Evolutionary conservation across 2,888 invertebrate genomes (phyloP), one percentile per base, ranked within the genome.

Genomic region (Orthosia gothica): DNA sequence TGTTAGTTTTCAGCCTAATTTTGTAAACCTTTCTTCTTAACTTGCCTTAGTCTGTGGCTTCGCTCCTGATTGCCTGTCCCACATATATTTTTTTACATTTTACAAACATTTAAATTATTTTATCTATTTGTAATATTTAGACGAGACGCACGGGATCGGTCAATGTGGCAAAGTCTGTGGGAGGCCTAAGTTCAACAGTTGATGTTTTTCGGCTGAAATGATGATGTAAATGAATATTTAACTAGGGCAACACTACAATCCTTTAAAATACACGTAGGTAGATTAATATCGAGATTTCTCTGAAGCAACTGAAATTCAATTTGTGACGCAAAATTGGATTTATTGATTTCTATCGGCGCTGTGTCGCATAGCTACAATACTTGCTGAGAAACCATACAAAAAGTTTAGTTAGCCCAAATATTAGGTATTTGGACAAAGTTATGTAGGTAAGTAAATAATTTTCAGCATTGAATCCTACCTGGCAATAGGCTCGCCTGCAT

Each of bases 331-430:
- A 66, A 66, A 74, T 76, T 76, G 11, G 18, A 49, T 55, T 55
- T 7, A 77, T 57, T 50, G 49, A 50, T 68, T 77, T 57, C 11
- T 68, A 52, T 20, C 45, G 9, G 3, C 16, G 7, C 18, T 47
- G 5, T 57, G 23, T 58, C 57, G 26, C 20, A 4, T 78, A 18
- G 40, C 26, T 49, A 62, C 47, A 3, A 45, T 61, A 18, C 13
- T 47, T 49, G 70, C 47, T 40, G 23, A 20, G 77, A 77, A 77
- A 58, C 69, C 77, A 5, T 52, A 74, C 13, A 70, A 52, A 49
- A 50, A 40, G 13, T 76, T 49, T 11, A 2, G n/a, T 12, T 67
- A 23, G 16, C 1, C 32, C 40, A 66, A 74, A 55, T 65, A 55
- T 5, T 55, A 47, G n/a, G 3, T 32, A 50, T 1, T 13, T 15